Conservation (phyloP, 2,113 vertebrate genomes). For the Amphilophus citrinellus region DNA sequence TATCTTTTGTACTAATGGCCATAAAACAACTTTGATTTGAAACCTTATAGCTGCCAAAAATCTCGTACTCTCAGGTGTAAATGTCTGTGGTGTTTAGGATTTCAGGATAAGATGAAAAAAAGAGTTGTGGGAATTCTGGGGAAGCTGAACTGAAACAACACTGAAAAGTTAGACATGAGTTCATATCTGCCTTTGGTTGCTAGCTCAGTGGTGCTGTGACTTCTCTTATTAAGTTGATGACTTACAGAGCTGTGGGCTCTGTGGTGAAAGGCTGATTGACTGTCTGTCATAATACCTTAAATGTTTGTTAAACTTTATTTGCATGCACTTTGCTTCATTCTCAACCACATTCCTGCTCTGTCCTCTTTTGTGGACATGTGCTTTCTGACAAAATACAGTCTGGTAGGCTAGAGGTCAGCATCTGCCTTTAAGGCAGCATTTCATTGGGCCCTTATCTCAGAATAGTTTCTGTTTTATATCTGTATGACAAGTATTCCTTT, state of each 20-base stretch:
- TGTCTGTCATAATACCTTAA: neutral
- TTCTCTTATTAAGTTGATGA: neutral
- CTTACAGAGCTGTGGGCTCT: slow-evolving; percentile 1
- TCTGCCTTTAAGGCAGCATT: slow-evolving; percentile 17
- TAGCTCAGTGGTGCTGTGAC: slow-evolving; percentile 3
- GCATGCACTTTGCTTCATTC: neutral
- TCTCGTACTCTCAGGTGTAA: neutral
- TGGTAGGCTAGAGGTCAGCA: slow-evolving; percentile 42
- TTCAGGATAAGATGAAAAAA: slow-evolving; percentile 1
- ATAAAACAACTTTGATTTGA: neutral
- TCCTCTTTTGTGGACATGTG: slow-evolving; percentile 57
- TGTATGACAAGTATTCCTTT: slow-evolving; percentile 6
- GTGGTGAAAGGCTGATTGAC: neutral
- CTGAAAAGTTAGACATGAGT: neutral
- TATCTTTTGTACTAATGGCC: neutral
- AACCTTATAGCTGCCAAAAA: slow-evolving; percentile 8
- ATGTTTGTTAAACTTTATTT: slow-evolving; percentile 17
- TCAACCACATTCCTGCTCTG: slow-evolving; percentile 55
- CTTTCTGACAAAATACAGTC: slow-evolving; percentile 18
- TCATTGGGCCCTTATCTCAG: slow-evolving; percentile 24
- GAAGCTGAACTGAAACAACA: neutral
- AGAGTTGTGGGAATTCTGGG: neutral
- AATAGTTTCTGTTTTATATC: neutral
- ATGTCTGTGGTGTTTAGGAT: neutral
- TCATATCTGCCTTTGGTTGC: neutral